These are phyloP conservation scores for Papilio protenor DNA, from an alignment of 2,888 invertebrate species.

Conservation along the genomic window DNA sequence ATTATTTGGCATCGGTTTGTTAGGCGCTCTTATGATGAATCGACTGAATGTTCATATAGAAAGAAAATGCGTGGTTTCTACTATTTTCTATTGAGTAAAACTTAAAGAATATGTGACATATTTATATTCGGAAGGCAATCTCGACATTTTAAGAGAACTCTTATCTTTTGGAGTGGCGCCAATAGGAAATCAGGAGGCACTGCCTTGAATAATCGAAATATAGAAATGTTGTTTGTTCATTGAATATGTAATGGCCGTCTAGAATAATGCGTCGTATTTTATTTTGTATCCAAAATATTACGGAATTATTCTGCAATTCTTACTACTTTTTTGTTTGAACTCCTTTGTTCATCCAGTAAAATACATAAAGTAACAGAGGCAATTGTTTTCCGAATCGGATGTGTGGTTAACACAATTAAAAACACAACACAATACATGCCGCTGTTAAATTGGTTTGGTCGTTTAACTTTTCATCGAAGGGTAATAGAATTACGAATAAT, in stretches of 20 bases:
- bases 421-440: not conserved
- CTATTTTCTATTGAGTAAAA: not conserved
- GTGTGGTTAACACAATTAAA: not conserved
- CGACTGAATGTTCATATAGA: not conserved
- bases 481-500: conserved; percentile 20
- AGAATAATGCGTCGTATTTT: not conserved
- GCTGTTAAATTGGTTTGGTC: not conserved
- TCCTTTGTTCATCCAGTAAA: not conserved
- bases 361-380: not conserved
- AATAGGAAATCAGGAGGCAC: conserved; percentile 39
- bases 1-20: no score
- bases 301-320: not conserved
- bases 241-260: conserved; percentile 3
- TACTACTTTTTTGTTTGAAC: not conserved
- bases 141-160: conserved; percentile 38
- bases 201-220: conserved; percentile 41
- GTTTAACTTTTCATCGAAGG: conserved; percentile 1
- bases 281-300: conserved; percentile 4
- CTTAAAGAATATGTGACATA: conserved; percentile 29
- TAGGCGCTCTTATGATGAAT: not conserved
- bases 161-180: conserved; percentile 38
- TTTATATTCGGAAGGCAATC: conserved; percentile 35
- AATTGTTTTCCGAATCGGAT: not conserved
- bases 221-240: conserved; percentile 36
- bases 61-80: not conserved